These are phyloP conservation scores for Leptothorax acervorum DNA, from an alignment of 2,888 invertebrate genomes.

Conservation along the genomic window DNA sequence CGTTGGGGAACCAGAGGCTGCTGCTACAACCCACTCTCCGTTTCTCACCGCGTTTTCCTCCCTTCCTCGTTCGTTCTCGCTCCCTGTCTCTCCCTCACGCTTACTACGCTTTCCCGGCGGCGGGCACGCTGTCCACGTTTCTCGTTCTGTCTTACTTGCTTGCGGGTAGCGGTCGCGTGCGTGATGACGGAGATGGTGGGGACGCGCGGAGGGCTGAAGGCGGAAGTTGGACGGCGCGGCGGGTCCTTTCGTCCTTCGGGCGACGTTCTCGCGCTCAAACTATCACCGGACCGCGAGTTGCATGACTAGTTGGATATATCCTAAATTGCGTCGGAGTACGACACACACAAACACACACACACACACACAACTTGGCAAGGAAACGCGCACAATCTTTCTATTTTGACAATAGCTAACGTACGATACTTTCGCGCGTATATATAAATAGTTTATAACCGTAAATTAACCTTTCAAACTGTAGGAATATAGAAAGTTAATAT, in stretches of 20 bases:
- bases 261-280: conserved; percentile 65
- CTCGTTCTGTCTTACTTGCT: conserved; percentile 64
- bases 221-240: conserved; percentile 63
- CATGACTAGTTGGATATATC: conserved; percentile 37
- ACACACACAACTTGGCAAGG: not conserved
- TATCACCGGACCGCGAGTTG: conserved; percentile 51
- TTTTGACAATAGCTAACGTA: not conserved
- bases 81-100: conserved; percentile 25
- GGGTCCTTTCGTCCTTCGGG: conserved; percentile 75
- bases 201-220: conserved; percentile 65
- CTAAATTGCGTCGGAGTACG: conserved; percentile 10
- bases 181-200: conserved; percentile 74
- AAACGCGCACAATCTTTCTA: not conserved
- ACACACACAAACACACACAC: not conserved
- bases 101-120: conserved; percentile 37
- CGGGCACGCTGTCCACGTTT: conserved; percentile 56
- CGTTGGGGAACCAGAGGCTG: conserved; percentile 70
- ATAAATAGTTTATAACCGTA: not conserved
- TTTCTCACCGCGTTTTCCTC: conserved; percentile 66
- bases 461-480: not conserved
- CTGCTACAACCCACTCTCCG: conserved; percentile 70
- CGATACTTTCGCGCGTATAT: not conserved
- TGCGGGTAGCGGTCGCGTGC: conserved; percentile 78
- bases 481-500: not conserved
- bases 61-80: conserved; percentile 58